Evolutionary conservation across 2,797 vertebrate species (phyloP).

Genomic region (Onychomys torridus): DNA sequence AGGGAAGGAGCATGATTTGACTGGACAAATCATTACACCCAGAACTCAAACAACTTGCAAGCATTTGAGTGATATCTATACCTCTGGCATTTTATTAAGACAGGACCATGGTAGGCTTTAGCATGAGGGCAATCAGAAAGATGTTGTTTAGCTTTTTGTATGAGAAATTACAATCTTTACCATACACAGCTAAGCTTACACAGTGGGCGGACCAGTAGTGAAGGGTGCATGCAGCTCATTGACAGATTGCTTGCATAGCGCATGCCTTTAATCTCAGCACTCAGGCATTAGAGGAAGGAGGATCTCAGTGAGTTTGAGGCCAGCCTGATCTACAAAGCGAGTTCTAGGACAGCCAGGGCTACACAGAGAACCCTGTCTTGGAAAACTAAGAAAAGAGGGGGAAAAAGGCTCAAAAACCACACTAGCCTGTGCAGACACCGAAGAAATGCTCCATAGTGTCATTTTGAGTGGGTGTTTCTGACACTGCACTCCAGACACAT

Average conservation of each 20-base stretch:
- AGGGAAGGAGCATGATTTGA: neutral
- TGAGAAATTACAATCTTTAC: neutral
- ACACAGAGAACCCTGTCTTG: neutral
- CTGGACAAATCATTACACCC: no score
- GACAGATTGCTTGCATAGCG: no score
- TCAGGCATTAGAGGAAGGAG: neutral
- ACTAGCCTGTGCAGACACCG: no score
- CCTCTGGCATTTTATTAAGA: neutral
- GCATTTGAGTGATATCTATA: neutral
- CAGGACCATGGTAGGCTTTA: neutral
- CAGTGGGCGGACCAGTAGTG: rapidly evolving
- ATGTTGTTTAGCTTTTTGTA: neutral
- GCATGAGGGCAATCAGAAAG: neutral
- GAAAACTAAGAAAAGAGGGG: neutral
- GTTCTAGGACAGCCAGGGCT: no score
- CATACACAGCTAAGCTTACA: neutral
- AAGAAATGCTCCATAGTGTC: neutral
- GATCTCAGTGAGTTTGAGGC: neutral
- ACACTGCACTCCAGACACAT: neutral
- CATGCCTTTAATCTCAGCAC: neutral
- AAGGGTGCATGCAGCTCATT: neutral
- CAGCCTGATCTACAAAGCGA: no score
- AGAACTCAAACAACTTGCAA: neutral
- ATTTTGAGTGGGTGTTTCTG: neutral
- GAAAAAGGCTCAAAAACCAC: no score